Conservation (phyloP, 2,113 vertebrate species). For the Camelus bactrianus region DNA sequence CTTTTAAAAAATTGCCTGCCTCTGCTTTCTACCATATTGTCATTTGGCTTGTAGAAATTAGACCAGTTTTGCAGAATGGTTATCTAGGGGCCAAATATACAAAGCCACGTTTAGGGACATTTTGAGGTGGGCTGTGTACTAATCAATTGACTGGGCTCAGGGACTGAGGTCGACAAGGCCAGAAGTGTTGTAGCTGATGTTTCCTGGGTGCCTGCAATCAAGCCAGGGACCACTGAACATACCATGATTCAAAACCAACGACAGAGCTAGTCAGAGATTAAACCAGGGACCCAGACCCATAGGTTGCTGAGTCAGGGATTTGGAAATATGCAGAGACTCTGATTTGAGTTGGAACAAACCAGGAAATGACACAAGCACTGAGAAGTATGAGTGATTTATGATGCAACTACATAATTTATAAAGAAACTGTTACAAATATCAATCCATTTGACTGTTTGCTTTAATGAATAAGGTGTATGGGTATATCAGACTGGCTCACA, state of each 20-base stretch:
- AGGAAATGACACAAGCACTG: neutral
- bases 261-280: neutral
- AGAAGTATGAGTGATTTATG: neutral
- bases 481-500: neutral
- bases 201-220: neutral
- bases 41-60: neutral
- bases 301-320: neutral
- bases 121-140: neutral
- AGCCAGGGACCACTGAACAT: neutral
- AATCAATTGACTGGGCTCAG: neutral
- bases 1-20: neutral
- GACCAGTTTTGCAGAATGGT: neutral
- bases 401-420: neutral
- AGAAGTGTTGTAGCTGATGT: neutral
- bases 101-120: neutral
- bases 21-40: neutral
- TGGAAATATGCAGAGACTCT: neutral
- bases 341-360: neutral
- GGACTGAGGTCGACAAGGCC: neutral
- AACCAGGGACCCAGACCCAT: neutral
- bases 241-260: neutral
- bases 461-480: neutral
- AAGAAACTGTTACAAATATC: neutral
- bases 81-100: neutral
- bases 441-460: neutral